These are phyloP conservation scores for Aegotheles bennettii DNA, from an alignment of 2,113 vertebrate genomes.

Conservation along the genomic window DNA sequence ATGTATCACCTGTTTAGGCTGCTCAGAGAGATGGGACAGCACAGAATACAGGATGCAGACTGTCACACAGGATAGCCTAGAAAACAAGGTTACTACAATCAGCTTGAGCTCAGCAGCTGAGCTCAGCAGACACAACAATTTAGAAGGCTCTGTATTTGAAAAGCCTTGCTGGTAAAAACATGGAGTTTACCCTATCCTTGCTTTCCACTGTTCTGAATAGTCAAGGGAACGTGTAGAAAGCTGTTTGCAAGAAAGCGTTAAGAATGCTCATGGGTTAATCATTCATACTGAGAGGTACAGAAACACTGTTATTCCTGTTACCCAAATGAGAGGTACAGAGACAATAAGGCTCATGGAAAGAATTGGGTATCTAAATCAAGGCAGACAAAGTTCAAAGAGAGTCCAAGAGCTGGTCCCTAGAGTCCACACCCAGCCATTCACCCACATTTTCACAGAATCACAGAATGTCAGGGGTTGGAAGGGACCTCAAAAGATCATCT, in stretches of 20 bases:
- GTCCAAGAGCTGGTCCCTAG: background rate
- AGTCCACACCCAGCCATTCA: background rate
- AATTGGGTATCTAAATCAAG: background rate
- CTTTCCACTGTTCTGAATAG: background rate
- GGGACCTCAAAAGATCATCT: no score
- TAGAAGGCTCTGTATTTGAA: background rate
- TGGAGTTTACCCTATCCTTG: background rate
- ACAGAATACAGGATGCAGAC: background rate
- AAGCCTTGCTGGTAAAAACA: background rate
- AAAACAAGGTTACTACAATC: background rate
- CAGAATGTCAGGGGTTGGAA: no score
- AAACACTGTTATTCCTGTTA: background rate
- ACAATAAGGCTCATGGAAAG: background rate
- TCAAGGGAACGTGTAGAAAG: background rate
- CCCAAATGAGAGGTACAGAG: background rate
- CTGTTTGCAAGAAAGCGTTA: background rate
- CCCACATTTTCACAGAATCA: fast-evolving
- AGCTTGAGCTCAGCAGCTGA: background rate
- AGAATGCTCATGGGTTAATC: background rate
- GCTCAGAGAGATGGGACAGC: background rate
- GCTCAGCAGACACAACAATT: background rate
- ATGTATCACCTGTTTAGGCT: background rate
- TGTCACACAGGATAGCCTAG: background rate
- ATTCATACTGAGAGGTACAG: background rate
- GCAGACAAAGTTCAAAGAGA: background rate